A percentile compares a stretch with the other conserved stretches of the same genome.
Conservation (phyloP, 2,797 vertebrate species). For the Lithobates sylvaticus region DNA sequence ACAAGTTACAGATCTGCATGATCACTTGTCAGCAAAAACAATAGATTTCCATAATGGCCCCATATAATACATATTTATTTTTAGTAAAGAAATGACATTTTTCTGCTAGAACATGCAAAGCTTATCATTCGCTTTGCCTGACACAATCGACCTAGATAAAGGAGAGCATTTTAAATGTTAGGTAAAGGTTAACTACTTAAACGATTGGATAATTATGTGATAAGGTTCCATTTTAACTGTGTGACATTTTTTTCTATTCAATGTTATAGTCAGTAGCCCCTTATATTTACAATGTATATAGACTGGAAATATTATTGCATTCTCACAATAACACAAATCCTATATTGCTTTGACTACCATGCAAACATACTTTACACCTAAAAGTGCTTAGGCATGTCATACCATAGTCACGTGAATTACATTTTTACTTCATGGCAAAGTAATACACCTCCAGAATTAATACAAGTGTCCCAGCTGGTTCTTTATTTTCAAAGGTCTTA, state of each 20-base stretch:
- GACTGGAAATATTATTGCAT: constrained; percentile 37
- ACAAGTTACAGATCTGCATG: not conserved
- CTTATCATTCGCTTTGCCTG: not conserved
- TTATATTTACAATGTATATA: constrained; percentile 54
- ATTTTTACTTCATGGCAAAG: not conserved
- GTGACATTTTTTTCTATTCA: not conserved
- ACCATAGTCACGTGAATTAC: not conserved
- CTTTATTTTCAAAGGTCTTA: not conserved
- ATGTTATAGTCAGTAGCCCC: constrained; percentile 25
- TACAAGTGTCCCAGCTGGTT: not conserved
- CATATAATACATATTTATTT: not conserved
- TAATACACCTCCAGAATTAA: not conserved
- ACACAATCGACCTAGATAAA: constrained; percentile 15
- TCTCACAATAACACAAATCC: constrained; percentile 19
- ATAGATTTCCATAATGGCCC: not conserved
- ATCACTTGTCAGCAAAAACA: not conserved
- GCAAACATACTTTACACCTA: constrained; percentile 33
- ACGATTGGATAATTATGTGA: constrained; percentile 1
- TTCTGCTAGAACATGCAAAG: not conserved
- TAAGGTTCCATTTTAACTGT: not conserved
- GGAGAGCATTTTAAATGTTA: constrained; percentile 25
- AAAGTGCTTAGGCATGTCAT: constrained; percentile 24
- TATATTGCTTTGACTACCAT: constrained; percentile 2
- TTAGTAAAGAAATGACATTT: not conserved
- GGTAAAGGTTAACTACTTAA: constrained; percentile 36